Percentiles rank a stretch among this genome's conserved stretches.
These are phyloP conservation scores for Pachyramphus minor DNA, from an alignment of 2,113 vertebrate genomes.

Conservation along the genomic window DNA sequence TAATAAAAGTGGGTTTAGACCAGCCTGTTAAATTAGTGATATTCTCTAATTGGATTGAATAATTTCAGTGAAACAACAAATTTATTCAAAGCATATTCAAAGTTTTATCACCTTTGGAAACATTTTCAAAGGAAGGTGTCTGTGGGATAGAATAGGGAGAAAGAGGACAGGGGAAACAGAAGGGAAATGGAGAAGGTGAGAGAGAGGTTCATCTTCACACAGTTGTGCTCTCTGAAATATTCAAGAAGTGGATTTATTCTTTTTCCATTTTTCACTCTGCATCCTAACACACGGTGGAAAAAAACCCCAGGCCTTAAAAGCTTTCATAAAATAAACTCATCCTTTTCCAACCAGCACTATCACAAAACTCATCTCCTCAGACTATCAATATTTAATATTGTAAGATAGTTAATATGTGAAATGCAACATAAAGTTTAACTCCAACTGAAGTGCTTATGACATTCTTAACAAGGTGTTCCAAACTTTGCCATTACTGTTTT, in stretches of 20 bases:
- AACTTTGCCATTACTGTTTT: not conserved
- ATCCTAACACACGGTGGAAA: not conserved
- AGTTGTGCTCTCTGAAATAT: not conserved
- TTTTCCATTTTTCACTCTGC: not conserved
- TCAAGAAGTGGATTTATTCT: not conserved
- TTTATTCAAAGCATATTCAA: not conserved
- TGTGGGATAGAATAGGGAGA: not conserved
- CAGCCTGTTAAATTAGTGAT: not conserved
- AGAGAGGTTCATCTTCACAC: not conserved
- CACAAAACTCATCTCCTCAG: not conserved
- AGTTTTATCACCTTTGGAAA: not conserved
- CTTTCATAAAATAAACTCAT: not conserved
- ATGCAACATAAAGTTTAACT: not conserved
- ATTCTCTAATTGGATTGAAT: not conserved
- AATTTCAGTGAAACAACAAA: not conserved
- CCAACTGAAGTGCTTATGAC: not conserved
- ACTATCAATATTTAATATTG: conserved; percentile 4
- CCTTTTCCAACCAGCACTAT: not conserved
- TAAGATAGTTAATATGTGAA: not conserved
- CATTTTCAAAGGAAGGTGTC: not conserved
- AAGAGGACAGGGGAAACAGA: not conserved
- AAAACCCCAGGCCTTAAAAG: not conserved
- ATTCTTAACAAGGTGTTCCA: not conserved
- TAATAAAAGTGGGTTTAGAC: not conserved
- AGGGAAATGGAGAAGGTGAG: not conserved